Evolutionary conservation across 2,888 invertebrate genomes (phyloP), one percentile per base, ranked within the genome.

Genomic region (Agrochola macilenta): DNA sequence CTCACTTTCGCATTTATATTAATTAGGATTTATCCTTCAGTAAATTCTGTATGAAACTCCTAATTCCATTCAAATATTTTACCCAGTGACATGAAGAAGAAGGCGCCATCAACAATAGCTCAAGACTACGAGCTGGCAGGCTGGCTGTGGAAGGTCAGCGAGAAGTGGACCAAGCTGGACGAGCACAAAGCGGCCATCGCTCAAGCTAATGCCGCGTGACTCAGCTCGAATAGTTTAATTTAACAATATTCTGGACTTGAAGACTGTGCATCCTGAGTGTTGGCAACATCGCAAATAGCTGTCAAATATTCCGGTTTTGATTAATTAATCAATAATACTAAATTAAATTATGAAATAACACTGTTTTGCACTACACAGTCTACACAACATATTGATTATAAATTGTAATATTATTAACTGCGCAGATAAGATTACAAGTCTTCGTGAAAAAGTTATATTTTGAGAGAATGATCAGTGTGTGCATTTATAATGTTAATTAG

Each of bases 111-210:
- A 0, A 90, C 94, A n/a, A 91, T 94, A 65, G 97, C 97, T 0
- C 93, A 97, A 79, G 97, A 98, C 90, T 97, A 97, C 86, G 95
- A 96, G 61, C 90, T 97, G 52, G 97, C 97, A 0, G 93, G 94
- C 76, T 98, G 98, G 97, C 92, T 99, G 83, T 99, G 98, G 98
- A 93, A 96, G 78, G 98, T 98, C 70, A 98, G 98, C 96, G 98
- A 98, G 94, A 98, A 97, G 91, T 99, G 98, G 99, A 98, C 98
- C 30, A 90, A 91, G 60, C 88, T 95, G 8, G 88, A 93, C 60
- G 93, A 95, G 23, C 93, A 93, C 66, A 88, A 83, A 14, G 87
- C 90, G 1, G 86, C 83, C 0, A 23, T 93, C 3, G 73, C 82
- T 0, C 74, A 90, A 26, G 89, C 91, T 0, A 57, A 57, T 1